Percentiles rank a stretch among this genome's conserved stretches.
These are phyloP conservation scores for Rhipidura dahli DNA, from an alignment of 2,113 vertebrate genomes.

Conservation along the genomic window DNA sequence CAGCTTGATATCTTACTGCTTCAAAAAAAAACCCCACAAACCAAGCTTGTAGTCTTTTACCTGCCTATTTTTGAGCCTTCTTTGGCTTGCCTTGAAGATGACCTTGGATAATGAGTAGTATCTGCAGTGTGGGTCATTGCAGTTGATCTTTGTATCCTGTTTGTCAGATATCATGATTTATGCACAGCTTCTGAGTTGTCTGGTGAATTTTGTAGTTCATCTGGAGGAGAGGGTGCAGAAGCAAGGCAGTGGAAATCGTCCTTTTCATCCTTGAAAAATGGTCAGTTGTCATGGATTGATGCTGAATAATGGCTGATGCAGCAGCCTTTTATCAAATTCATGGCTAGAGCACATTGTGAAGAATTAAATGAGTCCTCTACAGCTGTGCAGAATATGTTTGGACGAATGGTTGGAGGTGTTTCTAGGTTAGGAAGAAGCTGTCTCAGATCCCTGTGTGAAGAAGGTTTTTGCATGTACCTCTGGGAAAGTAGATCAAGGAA, in stretches of 20 bases:
- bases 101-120: neutral
- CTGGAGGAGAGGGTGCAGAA: neutral
- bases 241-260: neutral
- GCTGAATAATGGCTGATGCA: neutral
- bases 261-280: neutral
- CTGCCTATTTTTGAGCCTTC: neutral
- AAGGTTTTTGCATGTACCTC: neutral
- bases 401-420: neutral
- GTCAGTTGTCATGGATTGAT: neutral
- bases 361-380: neutral
- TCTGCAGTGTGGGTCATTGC: neutral
- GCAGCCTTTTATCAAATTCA: neutral
- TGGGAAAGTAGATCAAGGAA: neutral
- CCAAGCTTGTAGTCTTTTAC: neutral
- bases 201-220: neutral
- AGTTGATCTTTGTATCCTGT: neutral
- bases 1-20: neutral
- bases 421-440: neutral
- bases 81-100: neutral
- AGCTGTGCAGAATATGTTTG: neutral
- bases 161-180: neutral
- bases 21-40: neutral
- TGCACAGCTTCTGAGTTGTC: neutral
- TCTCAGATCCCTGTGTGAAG: neutral
- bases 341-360: neutral